Evolutionary conservation across 2,797 vertebrate genomes (phyloP).

Genomic region (Meriones psammophilus): DNA sequence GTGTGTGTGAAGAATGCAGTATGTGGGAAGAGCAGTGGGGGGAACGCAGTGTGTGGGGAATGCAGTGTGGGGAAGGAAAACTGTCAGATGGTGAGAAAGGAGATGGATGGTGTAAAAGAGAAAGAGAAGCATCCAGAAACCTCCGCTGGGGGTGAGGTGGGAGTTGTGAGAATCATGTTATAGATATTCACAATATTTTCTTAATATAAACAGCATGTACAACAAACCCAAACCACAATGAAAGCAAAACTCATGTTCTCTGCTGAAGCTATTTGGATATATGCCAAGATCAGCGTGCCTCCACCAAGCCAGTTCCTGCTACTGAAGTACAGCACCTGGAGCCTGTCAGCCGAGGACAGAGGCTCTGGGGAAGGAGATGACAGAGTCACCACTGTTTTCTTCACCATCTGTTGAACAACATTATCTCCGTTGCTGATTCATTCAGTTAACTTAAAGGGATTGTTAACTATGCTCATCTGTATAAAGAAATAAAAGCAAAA

Average conservation of each 20-base stretch:
- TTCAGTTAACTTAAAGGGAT: background rate
- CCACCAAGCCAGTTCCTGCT: background rate
- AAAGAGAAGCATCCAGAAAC: background rate
- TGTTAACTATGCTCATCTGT: slow-evolving; percentile 14
- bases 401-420: background rate
- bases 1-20: background rate
- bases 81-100: background rate
- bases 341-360: too few species aligned
- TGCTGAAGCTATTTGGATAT: background rate
- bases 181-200: background rate
- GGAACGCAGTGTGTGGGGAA: background rate
- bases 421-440: background rate
- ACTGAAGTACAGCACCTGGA: fast-evolving
- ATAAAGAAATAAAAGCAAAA: background rate
- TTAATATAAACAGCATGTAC: background rate
- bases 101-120: background rate
- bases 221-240: background rate
- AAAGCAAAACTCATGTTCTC: background rate
- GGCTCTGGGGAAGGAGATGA: background rate
- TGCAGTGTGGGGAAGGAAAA: background rate
- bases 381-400: background rate
- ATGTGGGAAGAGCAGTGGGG: too few species aligned
- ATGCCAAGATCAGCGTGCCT: background rate
- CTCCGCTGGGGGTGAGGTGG: fast-evolving
- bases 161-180: background rate